Base-by-base conservation (phyloP, 1,140 invertebrate genomes). In the Caerostris extrusa region DNA sequence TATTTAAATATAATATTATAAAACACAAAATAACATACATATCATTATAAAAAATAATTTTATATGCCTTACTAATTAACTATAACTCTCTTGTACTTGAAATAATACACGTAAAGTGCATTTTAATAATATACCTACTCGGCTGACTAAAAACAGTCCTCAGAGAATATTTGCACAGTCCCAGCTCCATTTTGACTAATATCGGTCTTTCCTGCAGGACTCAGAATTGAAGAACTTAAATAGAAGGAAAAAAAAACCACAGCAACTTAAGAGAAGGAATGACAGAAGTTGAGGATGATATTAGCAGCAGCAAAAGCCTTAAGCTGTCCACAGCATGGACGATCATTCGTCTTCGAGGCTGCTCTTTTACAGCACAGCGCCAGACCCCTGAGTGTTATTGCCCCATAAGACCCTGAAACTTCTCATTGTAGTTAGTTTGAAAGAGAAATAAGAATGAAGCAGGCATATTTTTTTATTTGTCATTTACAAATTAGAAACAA, bases 331-430 rank as follows among this genome's bases (percentile, higher is more conserved):
- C 90, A 85, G 57, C 71, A 93, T 60, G 34, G 67, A 56, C 7
- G 12, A 87, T 93, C 91, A 93, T 93, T 71, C 83, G 82, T 71
- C 83, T 93, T 85, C 61, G 5, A 34, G 3, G 60, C 19, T 56
- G 56, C 87, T 93, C 91, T 71, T 93, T 67, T 56, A 93, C 34
- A 64, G 60, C 19, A 87, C 57, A 19, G 56, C 17, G 55, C 14
- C 58, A 34, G 56, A 60, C 14, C 69, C 69, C 53, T 93, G 83
- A 93, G 91, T 93, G 91, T 93, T 93, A 93, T 93, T 93, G 64
- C 83, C 34, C n/a, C n/a, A n/a, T n/a, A n/a, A n/a, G n/a, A n/a
- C 34, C 83, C 82, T 57, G 87, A 93, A 87, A 50, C 82, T 61
- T 55, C 81, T 85, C 82, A 60, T 92, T 92, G 34, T 92, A 55